Evolutionary conservation across 1,140 invertebrate genomes (phyloP).

Genomic region (Forficula auricularia): DNA sequence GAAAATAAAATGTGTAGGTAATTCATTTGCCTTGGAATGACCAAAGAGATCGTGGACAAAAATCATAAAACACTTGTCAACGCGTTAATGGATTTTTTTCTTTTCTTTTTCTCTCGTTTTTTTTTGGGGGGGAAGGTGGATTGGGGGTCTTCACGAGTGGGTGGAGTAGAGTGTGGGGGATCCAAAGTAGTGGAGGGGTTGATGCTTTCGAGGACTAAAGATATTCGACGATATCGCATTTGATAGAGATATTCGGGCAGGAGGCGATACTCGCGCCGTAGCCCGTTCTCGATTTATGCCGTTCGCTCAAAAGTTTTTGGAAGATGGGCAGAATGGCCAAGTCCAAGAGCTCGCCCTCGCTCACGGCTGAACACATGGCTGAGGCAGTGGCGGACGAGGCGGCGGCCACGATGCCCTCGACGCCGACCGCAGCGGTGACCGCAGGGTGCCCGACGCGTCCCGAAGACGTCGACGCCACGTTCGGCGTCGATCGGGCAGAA

Average conservation of each 20-base stretch:
- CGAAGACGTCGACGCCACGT: slow-evolving; percentile 28
- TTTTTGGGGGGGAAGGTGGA: too few species aligned
- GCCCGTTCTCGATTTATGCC: slow-evolving; percentile 42
- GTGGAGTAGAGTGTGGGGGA: slow-evolving; percentile 4
- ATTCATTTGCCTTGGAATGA: too few species aligned
- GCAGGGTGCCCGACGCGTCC: slow-evolving; percentile 6
- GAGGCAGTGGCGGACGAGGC: slow-evolving; percentile 24
- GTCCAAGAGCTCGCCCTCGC: slow-evolving; percentile 64
- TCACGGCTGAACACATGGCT: slow-evolving; percentile 54
- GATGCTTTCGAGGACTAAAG: slow-evolving; percentile 34
- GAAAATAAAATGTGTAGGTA: too few species aligned
- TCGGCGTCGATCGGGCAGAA: slow-evolving; percentile 38
- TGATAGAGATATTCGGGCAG: slow-evolving; percentile 85
- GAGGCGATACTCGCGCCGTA: slow-evolving; percentile 63
- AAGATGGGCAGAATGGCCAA: slow-evolving; percentile 76
- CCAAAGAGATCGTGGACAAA: too few species aligned
- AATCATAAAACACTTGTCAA: too few species aligned
- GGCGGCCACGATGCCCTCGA: not conserved
- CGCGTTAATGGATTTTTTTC: too few species aligned
- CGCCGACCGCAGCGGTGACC: slow-evolving; percentile 14
- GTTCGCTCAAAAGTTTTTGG: slow-evolving; percentile 68
- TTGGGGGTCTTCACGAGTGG: slow-evolving; percentile 31
- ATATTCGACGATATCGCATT: slow-evolving; percentile 89
- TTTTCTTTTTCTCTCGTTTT: too few species aligned
- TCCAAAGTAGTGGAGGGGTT: not conserved